These are phyloP conservation scores for Mesocentrotus franciscanus DNA, from an alignment of 53 echinoderm and acorn worm species.

Conservation along the genomic window DNA sequence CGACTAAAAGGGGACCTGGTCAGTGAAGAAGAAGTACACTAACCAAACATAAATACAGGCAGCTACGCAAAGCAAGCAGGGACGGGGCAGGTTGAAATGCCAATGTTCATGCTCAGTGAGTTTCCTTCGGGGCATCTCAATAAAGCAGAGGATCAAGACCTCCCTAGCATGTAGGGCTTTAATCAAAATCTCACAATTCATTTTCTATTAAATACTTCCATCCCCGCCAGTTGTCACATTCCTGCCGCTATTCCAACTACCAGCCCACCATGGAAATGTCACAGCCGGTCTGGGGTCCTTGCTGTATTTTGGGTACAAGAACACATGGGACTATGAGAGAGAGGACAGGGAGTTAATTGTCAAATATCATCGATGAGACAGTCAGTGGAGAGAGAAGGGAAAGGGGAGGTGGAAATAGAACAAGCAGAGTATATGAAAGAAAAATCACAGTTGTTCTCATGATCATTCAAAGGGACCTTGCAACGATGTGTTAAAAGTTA, in stretches of 20 bases:
- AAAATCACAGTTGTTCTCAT: conserved; percentile 35
- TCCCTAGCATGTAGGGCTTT: conserved; percentile 1
- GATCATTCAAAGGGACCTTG: conserved; percentile 18
- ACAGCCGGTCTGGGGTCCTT: conserved; percentile 14
- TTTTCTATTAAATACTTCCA: conserved; percentile 56
- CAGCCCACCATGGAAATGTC: conserved; percentile 20
- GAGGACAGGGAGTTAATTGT: conserved; percentile 22
- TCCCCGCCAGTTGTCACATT: conserved; percentile 43
- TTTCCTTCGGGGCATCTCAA: conserved; percentile 40
- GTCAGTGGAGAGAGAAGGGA: background rate
- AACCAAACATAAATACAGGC: background rate
- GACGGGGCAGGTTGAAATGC: conserved; percentile 34
- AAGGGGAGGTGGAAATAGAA: background rate
- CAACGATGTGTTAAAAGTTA: conserved; percentile 29
- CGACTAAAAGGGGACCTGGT: background rate
- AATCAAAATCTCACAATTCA: conserved; percentile 50
- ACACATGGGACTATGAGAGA: background rate
- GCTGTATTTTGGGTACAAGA: background rate
- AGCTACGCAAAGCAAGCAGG: background rate
- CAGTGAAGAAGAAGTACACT: conserved; percentile 14
- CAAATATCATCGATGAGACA: conserved; percentile 2
- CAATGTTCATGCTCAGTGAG: conserved; percentile 56
- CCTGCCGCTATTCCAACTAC: background rate
- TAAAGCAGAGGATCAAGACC: conserved; percentile 47
- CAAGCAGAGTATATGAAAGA: background rate